These are phyloP conservation scores for Sclerurus mexicanus DNA, from an alignment of 2,113 vertebrate species.

Conservation along the genomic window DNA sequence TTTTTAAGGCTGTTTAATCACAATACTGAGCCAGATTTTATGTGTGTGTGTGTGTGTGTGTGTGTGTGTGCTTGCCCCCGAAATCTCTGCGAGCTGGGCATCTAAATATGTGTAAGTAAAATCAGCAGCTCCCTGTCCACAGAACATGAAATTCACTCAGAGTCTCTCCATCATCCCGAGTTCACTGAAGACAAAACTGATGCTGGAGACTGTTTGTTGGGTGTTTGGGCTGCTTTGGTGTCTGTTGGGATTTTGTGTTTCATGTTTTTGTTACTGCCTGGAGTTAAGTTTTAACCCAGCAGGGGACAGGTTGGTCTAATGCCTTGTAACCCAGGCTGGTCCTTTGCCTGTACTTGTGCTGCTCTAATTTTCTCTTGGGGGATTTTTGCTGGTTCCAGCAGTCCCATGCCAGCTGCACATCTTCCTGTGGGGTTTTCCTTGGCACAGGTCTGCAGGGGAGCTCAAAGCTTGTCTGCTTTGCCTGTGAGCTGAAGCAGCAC, in stretches of 20 bases:
- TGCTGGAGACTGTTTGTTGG: neutral
- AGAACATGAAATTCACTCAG: neutral
- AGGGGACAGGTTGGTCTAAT: too few species aligned
- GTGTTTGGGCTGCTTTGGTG: neutral
- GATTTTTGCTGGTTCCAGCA: neutral
- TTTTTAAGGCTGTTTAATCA: neutral
- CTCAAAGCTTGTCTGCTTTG: neutral
- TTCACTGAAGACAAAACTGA: neutral
- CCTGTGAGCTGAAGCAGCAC: neutral
- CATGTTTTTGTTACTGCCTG: neutral
- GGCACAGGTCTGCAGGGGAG: fast-evolving
- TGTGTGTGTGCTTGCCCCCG: neutral
- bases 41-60: too few species aligned
- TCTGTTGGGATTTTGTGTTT: neutral
- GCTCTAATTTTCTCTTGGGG: neutral
- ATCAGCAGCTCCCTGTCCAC: neutral
- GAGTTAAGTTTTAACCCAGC: neutral
- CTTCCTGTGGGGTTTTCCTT: neutral
- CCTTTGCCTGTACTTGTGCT: neutral
- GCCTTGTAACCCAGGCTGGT: neutral
- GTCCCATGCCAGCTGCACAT: neutral
- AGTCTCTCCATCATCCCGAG: neutral
- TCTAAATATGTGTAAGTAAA: neutral
- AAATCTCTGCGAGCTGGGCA: neutral
- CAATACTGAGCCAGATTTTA: neutral